Evolutionary conservation across 2,113 vertebrate species (phyloP).

Genomic region (Xiphias gladius): DNA sequence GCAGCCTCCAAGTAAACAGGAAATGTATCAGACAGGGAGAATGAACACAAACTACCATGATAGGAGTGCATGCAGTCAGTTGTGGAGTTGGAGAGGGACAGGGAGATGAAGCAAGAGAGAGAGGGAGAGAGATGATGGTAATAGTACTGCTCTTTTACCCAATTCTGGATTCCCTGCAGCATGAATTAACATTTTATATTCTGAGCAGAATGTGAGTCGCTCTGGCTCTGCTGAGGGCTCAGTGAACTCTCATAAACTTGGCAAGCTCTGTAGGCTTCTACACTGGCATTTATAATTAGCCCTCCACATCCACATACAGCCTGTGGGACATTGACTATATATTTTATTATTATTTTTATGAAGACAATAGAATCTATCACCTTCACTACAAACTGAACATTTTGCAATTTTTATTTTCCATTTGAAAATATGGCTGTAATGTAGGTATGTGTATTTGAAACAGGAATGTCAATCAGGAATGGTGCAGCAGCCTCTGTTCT

Average conservation of each 20-base stretch:
- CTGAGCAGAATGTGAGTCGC: constrained; percentile 74
- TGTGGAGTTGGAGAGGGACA: constrained; percentile 45
- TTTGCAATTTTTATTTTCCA: neutral
- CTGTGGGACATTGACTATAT: constrained; percentile 54
- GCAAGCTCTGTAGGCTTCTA: constrained; percentile 73
- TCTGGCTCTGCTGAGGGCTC: constrained; percentile 77
- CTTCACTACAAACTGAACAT: neutral
- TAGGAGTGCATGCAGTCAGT: constrained; percentile 46
- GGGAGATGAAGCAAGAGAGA: constrained; percentile 20
- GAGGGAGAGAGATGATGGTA: constrained; percentile 47
- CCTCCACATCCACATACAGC: constrained; percentile 61
- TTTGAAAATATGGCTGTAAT: neutral
- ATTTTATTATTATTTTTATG: constrained; percentile 55
- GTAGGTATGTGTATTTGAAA: neutral
- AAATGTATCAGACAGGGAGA: constrained; percentile 52
- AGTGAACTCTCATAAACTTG: constrained; percentile 81
- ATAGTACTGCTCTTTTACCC: constrained; percentile 71
- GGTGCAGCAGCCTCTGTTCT: neutral
- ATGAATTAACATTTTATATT: constrained; percentile 85
- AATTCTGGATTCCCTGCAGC: constrained; percentile 77
- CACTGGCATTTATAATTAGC: constrained; percentile 78
- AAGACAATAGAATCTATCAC: constrained; percentile 41
- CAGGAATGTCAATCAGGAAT: constrained; percentile 5
- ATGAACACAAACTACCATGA: constrained; percentile 48
- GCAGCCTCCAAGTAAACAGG: constrained; percentile 52